phyloP scores from a whole-genome alignment of 1,140 invertebrate species.

The Dreissena rostriformis region DNA sequence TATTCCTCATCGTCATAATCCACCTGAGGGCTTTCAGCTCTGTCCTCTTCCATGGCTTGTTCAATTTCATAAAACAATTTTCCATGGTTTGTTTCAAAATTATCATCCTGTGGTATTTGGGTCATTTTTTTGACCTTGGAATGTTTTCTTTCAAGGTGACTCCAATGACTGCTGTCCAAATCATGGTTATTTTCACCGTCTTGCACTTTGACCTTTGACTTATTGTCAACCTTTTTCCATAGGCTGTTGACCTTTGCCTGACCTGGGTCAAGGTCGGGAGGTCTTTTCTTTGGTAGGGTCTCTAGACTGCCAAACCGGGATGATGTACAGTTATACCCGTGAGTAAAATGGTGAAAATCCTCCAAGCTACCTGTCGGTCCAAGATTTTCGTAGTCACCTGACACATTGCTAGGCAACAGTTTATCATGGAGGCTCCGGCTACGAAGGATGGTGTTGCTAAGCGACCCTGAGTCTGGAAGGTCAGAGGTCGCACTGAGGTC shows the following conservation, averaged over 20 bases:
- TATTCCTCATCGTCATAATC: conserved; percentile 42
- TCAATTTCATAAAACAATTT: conserved; percentile 55
- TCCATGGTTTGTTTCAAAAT: too few relatives aligned
- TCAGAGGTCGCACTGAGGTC: conserved; percentile 40
- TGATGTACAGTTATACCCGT: conserved; percentile 42
- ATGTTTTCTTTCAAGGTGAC: not conserved
- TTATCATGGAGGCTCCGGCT: conserved; percentile 48
- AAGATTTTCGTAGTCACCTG: conserved; percentile 39
- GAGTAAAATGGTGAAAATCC: conserved; percentile 55
- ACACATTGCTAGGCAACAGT: conserved; percentile 42
- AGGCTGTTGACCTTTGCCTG: not conserved
- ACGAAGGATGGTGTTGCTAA: conserved; percentile 34
- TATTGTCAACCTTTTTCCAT: conserved; percentile 12
- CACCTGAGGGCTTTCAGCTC: not conserved
- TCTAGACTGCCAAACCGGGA: conserved; percentile 42
- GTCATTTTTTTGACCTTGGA: too few relatives aligned
- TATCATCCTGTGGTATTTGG: too few relatives aligned
- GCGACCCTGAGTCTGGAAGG: conserved; percentile 21
- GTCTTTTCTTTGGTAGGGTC: conserved; percentile 32
- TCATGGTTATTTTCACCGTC: not conserved
- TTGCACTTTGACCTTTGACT: not conserved
- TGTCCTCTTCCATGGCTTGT: conserved; percentile 25
- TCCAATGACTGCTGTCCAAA: conserved; percentile 3
- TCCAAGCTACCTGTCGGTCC: conserved; percentile 51
- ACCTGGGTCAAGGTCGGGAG: not conserved